Conservation (phyloP, 2,888 invertebrate species). For the Congeria kusceri region DNA sequence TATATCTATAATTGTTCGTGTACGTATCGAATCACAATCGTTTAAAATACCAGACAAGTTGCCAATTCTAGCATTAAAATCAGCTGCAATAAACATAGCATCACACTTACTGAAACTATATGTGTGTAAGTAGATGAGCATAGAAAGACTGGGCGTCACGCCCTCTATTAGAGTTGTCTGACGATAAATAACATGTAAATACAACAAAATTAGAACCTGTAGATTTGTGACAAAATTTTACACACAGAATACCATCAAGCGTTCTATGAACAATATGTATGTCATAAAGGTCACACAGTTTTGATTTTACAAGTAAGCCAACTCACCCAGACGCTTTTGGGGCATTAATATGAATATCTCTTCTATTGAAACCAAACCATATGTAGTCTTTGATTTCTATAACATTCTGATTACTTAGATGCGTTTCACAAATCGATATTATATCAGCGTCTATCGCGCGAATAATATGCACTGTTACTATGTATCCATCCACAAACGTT, state of each 20-base stretch:
- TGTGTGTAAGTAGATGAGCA: neutral
- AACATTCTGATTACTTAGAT: slow-evolving; percentile 14
- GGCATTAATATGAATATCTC: too few relatives aligned
- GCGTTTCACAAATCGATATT: slow-evolving; percentile 43
- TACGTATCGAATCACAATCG: neutral
- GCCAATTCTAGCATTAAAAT: neutral
- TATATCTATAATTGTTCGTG: neutral
- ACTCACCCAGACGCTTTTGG: neutral
- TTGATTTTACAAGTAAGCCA: neutral
- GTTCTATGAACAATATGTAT: neutral
- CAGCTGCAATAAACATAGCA: slow-evolving; percentile 5
- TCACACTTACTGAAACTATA: slow-evolving; percentile 2
- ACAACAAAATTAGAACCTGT: neutral
- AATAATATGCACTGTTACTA: slow-evolving; percentile 34
- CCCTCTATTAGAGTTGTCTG: neutral
- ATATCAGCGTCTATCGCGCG: slow-evolving; percentile 38
- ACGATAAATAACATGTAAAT: neutral
- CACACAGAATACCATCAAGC: neutral
- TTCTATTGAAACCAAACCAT: slow-evolving; percentile 36
- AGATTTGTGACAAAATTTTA: neutral
- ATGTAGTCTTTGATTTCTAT: slow-evolving; percentile 29
- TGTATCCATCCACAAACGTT: slow-evolving; percentile 58
- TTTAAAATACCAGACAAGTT: neutral
- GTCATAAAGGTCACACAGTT: neutral
- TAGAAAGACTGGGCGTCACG: neutral